A percentile compares a stretch with the other conserved stretches of the same genome.
Conservation (phyloP, 2,797 vertebrate species). For the Avahi laniger region DNA sequence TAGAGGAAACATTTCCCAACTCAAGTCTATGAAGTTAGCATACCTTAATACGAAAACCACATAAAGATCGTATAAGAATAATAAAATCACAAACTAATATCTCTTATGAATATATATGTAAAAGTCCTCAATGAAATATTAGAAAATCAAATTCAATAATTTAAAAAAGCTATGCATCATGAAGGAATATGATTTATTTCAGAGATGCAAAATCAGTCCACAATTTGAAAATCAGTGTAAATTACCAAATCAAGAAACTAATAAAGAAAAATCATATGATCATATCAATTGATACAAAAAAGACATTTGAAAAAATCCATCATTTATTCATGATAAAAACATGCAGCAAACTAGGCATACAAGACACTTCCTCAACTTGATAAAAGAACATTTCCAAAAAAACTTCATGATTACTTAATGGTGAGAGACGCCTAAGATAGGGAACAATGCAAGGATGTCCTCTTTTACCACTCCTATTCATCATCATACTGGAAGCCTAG, state of each 20-base stretch:
- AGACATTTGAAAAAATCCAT: not conserved
- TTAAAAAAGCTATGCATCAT: not conserved
- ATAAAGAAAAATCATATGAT: not conserved
- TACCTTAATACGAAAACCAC: not conserved
- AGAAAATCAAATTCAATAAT: not conserved
- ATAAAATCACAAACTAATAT: not conserved
- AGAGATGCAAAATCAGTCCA: not conserved
- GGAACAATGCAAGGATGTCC: not conserved
- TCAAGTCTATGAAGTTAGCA: not conserved
- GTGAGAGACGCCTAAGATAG: not conserved
- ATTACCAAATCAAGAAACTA: not conserved
- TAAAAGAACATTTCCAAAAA: not conserved
- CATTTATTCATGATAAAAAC: not conserved
- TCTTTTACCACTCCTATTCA: not conserved
- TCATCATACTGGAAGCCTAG: not conserved
- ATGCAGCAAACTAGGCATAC: not conserved
- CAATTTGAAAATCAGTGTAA: not conserved
- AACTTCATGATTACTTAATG: not conserved
- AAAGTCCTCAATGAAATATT: not conserved
- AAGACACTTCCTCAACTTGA: not conserved
- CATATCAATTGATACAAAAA: too few species aligned
- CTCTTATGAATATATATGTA: not conserved
- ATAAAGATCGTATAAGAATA: not conserved
- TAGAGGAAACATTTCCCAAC: not conserved
- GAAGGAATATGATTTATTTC: not conserved